Base-by-base conservation (phyloP, 1,140 invertebrate genomes). In the Dreissena rostriformis region DNA sequence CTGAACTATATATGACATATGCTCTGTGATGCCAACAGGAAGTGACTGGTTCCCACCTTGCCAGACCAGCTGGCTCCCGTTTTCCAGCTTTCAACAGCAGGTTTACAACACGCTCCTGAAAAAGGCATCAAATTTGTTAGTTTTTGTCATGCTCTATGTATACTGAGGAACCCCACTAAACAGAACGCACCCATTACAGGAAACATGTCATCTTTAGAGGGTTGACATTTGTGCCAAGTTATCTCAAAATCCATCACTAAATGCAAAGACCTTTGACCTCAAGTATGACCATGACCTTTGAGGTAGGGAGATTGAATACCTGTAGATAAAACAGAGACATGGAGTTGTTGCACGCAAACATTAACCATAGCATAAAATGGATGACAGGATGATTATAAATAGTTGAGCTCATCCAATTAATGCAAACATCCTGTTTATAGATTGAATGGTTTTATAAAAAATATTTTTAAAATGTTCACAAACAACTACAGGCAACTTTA, bases 51-150 rank as follows among this genome's bases (percentile, higher is more conserved):
- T 76, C 77, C 84, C 86, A 94, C 92, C 98, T 95, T 24, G 98
- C 98, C 88, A 97, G 95, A 52, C 97, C 97, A 63, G 97, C 96
- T 79, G 97, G 97, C 94, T 99, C 98, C 49, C 96, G 95, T 80
- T 97, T 96, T 71, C 97, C 98, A 89, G 96, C 96, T 89, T 96
- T 95, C 72, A 99, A 94, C 73, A 99, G 94, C 88, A 98, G 97
- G 91, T 96, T 96, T 57, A 98, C 94, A 79, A 98, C 96, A 91
- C 97, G 96, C 92, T 99, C 97, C 96, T 98, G 93, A 55, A 95
- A 94, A 79, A 86, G 72, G 19, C 14, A 61, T 28, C 11, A 61
- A 2, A 61, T 24, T n/a, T 61, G 57, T 61, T 61, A n/a, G 22
- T 61, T 61, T 61, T 39, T 39, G 39, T 39, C 39, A 39, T 39